These are phyloP conservation scores for Drosophila truncata DNA, from an alignment of 1,140 invertebrate genomes.

Conservation along the genomic window DNA sequence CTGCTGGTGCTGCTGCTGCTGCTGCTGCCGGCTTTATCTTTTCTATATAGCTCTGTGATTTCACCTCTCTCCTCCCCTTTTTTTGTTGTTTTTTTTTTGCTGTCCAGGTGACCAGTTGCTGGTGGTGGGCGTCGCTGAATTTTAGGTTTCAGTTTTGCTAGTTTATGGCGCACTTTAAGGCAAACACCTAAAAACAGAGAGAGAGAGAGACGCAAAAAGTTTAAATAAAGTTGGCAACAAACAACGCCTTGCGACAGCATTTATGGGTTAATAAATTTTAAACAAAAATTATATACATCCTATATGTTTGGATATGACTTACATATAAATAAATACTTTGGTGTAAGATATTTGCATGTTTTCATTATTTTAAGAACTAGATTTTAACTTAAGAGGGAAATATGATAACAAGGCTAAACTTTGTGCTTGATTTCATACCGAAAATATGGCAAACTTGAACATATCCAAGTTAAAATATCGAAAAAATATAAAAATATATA, in stretches of 20 bases:
- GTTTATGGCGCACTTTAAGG: constrained; percentile 82
- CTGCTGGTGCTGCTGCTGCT: constrained; percentile 1
- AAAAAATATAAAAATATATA: no score
- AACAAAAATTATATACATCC: constrained; percentile 45
- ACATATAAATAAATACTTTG: neutral
- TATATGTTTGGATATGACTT: constrained; percentile 14
- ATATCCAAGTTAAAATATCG: no score
- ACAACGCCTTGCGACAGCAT: constrained; percentile 79
- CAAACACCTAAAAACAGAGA: constrained; percentile 71
- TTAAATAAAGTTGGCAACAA: constrained; percentile 82
- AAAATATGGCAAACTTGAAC: no score
- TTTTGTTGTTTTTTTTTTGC: neutral
- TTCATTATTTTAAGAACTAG: no score
- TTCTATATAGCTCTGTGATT: constrained; percentile 64
- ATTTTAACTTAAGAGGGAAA: no score
- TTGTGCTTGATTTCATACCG: no score
- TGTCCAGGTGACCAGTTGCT: constrained; percentile 28
- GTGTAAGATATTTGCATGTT: no score
- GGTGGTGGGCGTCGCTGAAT: constrained; percentile 67
- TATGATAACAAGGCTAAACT: no score
- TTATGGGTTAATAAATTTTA: constrained; percentile 79
- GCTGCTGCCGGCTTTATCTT: constrained; percentile 22
- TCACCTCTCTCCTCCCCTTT: constrained; percentile 48
- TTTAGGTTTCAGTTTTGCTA: constrained; percentile 52
- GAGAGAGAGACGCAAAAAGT: constrained; percentile 46